These are phyloP conservation scores for Caenorhabditis japonica DNA, from an alignment of 2,888 invertebrate genomes.

Conservation along the genomic window DNA sequence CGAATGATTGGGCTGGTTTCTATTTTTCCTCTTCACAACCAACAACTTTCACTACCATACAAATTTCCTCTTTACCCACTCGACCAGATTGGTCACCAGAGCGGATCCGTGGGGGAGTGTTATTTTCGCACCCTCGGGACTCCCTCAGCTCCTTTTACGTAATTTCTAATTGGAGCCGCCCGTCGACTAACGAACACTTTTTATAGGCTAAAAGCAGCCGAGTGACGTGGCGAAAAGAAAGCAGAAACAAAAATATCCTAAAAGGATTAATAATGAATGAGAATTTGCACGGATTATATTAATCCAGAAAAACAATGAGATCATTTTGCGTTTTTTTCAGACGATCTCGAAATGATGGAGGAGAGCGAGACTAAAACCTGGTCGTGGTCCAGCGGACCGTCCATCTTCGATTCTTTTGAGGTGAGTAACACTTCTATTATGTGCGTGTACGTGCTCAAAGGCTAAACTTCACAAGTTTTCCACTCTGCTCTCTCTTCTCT, in stretches of 20 bases:
- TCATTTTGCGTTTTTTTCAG: conserved; percentile 25
- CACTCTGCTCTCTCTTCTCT: conserved; percentile 12
- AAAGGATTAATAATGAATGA: conserved; percentile 3
- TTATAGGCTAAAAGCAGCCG: too few species aligned
- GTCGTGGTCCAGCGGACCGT: conserved; percentile 43
- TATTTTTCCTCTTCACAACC: too few species aligned
- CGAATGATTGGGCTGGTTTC: too few species aligned
- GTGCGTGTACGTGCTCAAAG: conserved; percentile 14
- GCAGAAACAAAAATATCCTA: background rate
- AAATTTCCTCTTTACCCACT: too few species aligned
- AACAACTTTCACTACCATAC: too few species aligned
- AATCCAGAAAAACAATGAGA: too few species aligned
- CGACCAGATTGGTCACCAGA: too few species aligned
- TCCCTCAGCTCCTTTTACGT: conserved; percentile 24
- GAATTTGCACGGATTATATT: background rate
- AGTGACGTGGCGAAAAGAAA: too few species aligned
- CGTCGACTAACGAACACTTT: conserved; percentile 29
- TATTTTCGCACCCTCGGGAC: conserved; percentile 17
- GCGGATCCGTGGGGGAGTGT: conserved; percentile 22
- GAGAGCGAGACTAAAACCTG: conserved; percentile 46
- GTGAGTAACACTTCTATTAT: conserved; percentile 23
- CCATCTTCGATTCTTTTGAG: conserved; percentile 54
- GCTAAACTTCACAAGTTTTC: conserved; percentile 44
- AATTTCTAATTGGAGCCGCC: conserved; percentile 40
- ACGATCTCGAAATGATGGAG: conserved; percentile 42